Base-by-base conservation (phyloP, 1,140 invertebrate genomes). In the Ooceraea biroi region DNA sequence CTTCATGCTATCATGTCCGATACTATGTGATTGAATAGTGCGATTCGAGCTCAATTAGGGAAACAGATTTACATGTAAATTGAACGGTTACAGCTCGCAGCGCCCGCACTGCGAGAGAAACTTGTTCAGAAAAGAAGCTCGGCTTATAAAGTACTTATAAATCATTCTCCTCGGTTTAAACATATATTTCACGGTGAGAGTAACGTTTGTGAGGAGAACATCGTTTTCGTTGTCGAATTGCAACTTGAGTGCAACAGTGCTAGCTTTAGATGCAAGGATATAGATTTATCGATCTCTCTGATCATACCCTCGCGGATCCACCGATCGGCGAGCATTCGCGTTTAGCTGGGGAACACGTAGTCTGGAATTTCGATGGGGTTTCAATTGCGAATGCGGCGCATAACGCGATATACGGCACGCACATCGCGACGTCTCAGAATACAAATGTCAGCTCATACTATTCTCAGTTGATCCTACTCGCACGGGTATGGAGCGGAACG, bases 391-490 rank as follows among this genome's bases (percentile, higher is more conserved):
- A 17, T 7, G n/a, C n/a, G 5, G 12, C 22, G 58, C n/a, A 50
- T 52, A 65, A 77, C 65, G 19, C 44, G 44, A 77, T 4, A 77
- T 63, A 36, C 36, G 73, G 48, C 44, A 76, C 41, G n/a, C 44
- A n/a, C 58, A 50, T 46, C n/a, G 8, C n/a, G 44, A 22, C 50
- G 12, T 30, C 19, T 10, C 50, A 36, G 27, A 65, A 52, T 41
- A 52, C n/a, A 36, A 27, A 77, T n/a, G 44, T 74, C 12, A 74
- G 22, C 11, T 14, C 17, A n/a, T 36, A 36, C n/a, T 58, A 1
- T 12, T n/a, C 5, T 36, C 17, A n/a, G 69, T 41, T 36, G 30
- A 55, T 36, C 30, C 36, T 52, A 0, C 36, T 17, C 11, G 69
- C 11, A 19, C 11, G 27, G 5, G 52, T 7, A 5, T n/a, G n/a